Percentiles rank a stretch among this genome's conserved stretches.
Conservation (phyloP, 2,888 invertebrate species). For the Arctia plantaginis region DNA sequence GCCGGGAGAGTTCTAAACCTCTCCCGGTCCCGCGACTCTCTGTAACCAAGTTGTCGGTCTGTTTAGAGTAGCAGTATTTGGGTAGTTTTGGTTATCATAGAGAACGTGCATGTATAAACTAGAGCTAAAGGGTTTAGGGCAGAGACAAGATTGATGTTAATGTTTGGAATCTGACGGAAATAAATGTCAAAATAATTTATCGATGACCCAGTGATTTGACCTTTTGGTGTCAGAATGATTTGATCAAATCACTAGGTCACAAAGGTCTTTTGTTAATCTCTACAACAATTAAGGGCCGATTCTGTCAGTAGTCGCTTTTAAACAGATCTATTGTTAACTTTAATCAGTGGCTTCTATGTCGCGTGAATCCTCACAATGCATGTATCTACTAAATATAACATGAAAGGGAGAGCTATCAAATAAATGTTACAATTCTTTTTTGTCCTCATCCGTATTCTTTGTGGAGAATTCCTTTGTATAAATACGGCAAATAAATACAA, state of each 20-base stretch:
- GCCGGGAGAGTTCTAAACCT: too few relatives aligned
- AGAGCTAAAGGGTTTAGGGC: neutral
- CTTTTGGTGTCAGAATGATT: slow-evolving; percentile 28
- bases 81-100: too few relatives aligned
- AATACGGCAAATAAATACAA: slow-evolving; percentile 18
- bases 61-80: neutral
- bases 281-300: slow-evolving; percentile 53
- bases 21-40: too few relatives aligned
- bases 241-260: neutral
- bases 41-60: neutral
- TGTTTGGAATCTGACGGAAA: neutral
- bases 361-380: slow-evolving; percentile 24
- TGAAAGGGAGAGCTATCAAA: slow-evolving; percentile 19
- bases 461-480: slow-evolving; percentile 25
- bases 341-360: slow-evolving; percentile 28
- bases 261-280: slow-evolving; percentile 41
- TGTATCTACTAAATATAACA: slow-evolving; percentile 30
- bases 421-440: slow-evolving; percentile 24
- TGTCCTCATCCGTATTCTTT: slow-evolving; percentile 5
- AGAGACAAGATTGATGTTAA: neutral
- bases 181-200: neutral
- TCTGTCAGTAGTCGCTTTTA: slow-evolving; percentile 41
- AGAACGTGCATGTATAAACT: too few relatives aligned
- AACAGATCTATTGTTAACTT: slow-evolving; percentile 53
- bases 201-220: slow-evolving; percentile 7